These are phyloP conservation scores for Halesus radiatus DNA, from an alignment of 1,140 invertebrate genomes.

Conservation along the genomic window DNA sequence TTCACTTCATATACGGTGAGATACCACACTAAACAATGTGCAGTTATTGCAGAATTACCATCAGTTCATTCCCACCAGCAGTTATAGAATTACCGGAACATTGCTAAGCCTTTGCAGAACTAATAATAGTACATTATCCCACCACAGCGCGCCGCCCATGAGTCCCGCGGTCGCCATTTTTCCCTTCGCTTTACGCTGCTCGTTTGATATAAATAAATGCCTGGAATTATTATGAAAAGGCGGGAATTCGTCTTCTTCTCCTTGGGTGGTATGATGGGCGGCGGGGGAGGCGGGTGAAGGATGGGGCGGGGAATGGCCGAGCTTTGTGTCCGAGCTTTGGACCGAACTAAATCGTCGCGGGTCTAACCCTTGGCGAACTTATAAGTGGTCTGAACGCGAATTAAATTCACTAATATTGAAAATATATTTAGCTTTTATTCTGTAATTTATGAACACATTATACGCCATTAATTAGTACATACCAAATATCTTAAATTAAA, in stretches of 20 bases:
- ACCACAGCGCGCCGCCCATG: neutral
- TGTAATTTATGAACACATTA: too few species aligned
- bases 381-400: neutral
- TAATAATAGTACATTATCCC: too few species aligned
- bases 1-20: too few species aligned
- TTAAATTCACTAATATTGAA: too few species aligned
- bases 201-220: constrained; percentile 57
- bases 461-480: too few species aligned
- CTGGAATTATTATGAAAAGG: constrained; percentile 56
- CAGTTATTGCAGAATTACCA: too few species aligned
- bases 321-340: neutral
- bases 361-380: constrained; percentile 45
- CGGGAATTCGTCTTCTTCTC: constrained; percentile 54
- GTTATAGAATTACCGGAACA: too few species aligned
- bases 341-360: constrained; percentile 7
- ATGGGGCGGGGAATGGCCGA: neutral
- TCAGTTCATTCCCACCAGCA: too few species aligned
- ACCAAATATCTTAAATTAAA: too few species aligned
- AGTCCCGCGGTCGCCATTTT: constrained; percentile 7
- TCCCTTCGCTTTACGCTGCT: constrained; percentile 20
- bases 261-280: constrained; percentile 49
- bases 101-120: too few species aligned
- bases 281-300: neutral
- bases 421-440: too few species aligned
- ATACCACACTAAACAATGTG: too few species aligned